Base-by-base conservation (phyloP, 1,140 invertebrate genomes). In the Dryas iulia region DNA sequence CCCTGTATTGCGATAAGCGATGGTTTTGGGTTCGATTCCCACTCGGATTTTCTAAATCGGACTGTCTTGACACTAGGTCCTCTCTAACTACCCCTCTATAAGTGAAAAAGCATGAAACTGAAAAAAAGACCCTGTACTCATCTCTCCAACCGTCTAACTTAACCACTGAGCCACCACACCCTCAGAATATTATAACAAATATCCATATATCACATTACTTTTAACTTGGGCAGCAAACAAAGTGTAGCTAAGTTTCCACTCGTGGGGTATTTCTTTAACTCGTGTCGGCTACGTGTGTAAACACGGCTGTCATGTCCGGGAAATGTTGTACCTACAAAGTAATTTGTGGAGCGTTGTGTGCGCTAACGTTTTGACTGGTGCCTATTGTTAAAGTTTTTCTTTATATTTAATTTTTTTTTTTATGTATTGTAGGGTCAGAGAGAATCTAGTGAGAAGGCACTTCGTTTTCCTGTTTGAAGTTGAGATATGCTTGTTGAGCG, bases 251-350 rank as follows among this genome's bases (percentile, higher is more conserved):
- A 69, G 72, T 73, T 70, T 63, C 52, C 72, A 80, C 80, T 79
- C 69, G 72, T 75, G 65, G 73, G 81, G 78, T 78, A 81, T 84
- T 85, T 82, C 84, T 83, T 81, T 73, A 78, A 73, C 66, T 75
- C 65, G 73, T 60, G 73, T 57, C 66, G 73, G 66, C 73, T 77
- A 76, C 78, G 78, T 84, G 80, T 81, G 68, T 73, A 86, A 84
- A 87, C 85, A 83, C 66, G 77, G 74, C 72, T 81, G 79, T 79
- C 83, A 79, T 78, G 73, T 78, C 26, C 54, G 68, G 78, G 83
- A 84, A 86, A 83, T 76, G 71, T 71, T 52, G 71, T 78, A 81
- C n/a, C n/a, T n/a, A n/a, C 79, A 79, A 82, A 86, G 81, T 78
- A 81, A 85, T 88, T 86, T 80, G 81, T 66, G 79, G 59, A 79